Evolutionary conservation across 2,113 vertebrate genomes (phyloP), one percentile per base, ranked within the genome.

Genomic region (Picathartes gymnocephalus): DNA sequence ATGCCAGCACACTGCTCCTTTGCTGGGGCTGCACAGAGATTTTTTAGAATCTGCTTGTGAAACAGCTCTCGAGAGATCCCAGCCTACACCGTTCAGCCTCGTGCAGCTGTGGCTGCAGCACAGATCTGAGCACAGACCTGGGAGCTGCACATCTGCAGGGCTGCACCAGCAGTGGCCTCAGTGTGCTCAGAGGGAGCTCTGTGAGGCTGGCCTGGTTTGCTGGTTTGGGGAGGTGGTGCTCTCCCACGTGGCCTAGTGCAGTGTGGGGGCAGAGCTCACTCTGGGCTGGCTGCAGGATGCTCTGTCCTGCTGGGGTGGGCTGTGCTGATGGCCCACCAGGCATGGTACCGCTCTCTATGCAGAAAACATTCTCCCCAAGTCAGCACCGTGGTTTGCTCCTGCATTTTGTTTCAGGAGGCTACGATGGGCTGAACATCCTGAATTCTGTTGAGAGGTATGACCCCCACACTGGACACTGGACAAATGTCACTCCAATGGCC

Each of bases 401-500:
- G 5, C 85, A 13, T 79, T 96, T 44, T 79, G 42, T 97, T 97
- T 60, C 90, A 99, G 99, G 99, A 94, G 99, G 99, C 69, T 99
- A 99, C 7, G 99, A 99, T 82, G 99, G 99, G 30, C 97, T 99
- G 54, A 99, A 99, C 86, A 99, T 99, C 54, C 97, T 99, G 94
- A 99, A 99, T 92, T 99, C 99, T 58, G 99, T 99, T 22, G 99
- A 99, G 96, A 98, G 99, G 66, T 99, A 99, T 42, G 99, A 99
- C 96, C 99, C 99, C 33, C 99, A 99, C 97, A 99, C 99, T 14
- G 99, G 99, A 85, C 99, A 99, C 98, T 99, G 99, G 99, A 99
- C 99, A 16, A 99, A 99, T 10, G 99, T 99, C 58, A 99, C 99
- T 14, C 99, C 99, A 6, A 99, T 99, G 99, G 99, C 99, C 95